These are phyloP conservation scores for Tragelaphus strepsiceros DNA, from an alignment of 2,113 vertebrate genomes.

Conservation along the genomic window DNA sequence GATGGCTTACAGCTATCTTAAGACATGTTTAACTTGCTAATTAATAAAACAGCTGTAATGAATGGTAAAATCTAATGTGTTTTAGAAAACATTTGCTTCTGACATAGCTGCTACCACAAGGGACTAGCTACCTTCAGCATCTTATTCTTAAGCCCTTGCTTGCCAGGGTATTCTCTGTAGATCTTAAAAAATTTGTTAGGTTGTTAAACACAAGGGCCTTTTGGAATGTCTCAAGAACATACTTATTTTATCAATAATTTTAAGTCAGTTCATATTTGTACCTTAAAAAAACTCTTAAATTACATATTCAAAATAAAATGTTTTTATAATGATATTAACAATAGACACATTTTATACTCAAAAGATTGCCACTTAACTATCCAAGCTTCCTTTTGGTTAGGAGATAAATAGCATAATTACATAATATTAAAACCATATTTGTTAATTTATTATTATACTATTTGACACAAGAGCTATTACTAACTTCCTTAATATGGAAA, in stretches of 20 bases:
- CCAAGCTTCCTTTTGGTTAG: conserved; percentile 7
- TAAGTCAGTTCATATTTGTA: conserved; percentile 1
- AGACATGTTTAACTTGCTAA: conserved; percentile 16
- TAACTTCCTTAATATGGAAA: not conserved
- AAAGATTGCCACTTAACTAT: not conserved
- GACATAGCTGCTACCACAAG: not conserved
- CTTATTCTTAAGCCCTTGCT: not conserved
- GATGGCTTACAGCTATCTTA: not conserved
- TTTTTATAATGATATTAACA: conserved; percentile 23
- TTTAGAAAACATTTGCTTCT: conserved; percentile 15
- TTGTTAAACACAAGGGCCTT: not conserved
- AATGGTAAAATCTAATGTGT: not conserved
- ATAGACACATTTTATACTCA: not conserved
- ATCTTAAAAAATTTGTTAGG: conserved; percentile 12
- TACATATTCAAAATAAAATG: conserved; percentile 19
- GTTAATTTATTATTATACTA: conserved; percentile 9
- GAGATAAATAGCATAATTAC: not conserved
- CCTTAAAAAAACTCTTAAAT: not conserved
- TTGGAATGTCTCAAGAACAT: not conserved
- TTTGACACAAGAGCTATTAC: not conserved
- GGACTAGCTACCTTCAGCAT: not conserved
- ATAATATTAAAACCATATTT: conserved; percentile 13
- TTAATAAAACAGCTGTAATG: not conserved
- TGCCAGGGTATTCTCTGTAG: not conserved
- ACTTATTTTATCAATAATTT: conserved; percentile 43